A percentile compares a stretch with the other conserved stretches of the same genome.
Evolutionary conservation across 1,140 invertebrate genomes (phyloP).

Genomic region (Achatina immaculata): DNA sequence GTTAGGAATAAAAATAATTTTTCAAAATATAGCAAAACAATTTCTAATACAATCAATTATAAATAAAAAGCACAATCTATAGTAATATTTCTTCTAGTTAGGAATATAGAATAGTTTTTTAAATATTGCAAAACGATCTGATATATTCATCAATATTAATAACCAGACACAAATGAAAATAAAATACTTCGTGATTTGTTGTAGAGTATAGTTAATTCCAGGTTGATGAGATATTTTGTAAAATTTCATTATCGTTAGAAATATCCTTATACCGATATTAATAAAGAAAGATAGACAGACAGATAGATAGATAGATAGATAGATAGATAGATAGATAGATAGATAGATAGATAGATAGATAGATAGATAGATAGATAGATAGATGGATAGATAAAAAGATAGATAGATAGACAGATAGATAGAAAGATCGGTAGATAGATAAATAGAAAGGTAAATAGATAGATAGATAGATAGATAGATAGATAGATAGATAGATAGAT

Average conservation of each 20-base stretch:
- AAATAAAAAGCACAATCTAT: too few species aligned
- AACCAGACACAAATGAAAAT: neutral
- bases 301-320: too few species aligned
- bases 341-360: slow-evolving; percentile 4
- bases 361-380: slow-evolving; percentile 4
- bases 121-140: neutral
- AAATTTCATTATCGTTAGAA: too few species aligned
- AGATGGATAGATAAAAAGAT: too few species aligned
- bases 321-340: slow-evolving; percentile 4
- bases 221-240: too few species aligned
- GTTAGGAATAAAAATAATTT: neutral
- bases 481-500: slow-evolving; percentile 4
- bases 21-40: neutral
- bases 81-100: neutral
- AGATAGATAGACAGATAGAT: too few species aligned
- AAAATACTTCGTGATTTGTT: too few species aligned
- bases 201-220: too few species aligned
- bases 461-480: slow-evolving; percentile 4
- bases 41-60: neutral
- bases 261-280: too few species aligned
- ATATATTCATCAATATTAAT: neutral
- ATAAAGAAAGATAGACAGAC: too few species aligned
- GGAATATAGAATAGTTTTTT: neutral
- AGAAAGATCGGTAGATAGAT: too few species aligned
- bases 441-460: too few species aligned